A percentile compares a stretch with the other conserved stretches of the same genome.
Evolutionary conservation across 2,888 invertebrate genomes (phyloP).

Genomic region (Sisyra terminalis): DNA sequence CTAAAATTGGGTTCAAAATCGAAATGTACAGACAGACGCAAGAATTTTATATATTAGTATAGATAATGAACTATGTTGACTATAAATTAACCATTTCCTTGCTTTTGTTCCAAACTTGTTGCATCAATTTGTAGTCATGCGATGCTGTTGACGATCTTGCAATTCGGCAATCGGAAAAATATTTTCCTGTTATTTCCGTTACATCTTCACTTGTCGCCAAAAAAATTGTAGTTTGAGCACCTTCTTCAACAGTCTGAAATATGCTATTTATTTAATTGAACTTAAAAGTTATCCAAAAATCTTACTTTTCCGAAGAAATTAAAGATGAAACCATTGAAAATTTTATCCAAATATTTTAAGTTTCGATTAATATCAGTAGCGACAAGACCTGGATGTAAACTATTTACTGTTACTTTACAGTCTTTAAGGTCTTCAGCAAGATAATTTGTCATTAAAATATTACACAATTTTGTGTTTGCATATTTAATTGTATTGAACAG

Average conservation of each 20-base stretch:
- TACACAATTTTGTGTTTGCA: slow-evolving; percentile 24
- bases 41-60: too few relatives aligned
- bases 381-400: slow-evolving; percentile 26
- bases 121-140: too few relatives aligned
- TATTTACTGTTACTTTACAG: slow-evolving; percentile 24
- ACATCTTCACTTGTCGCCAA: slow-evolving; percentile 59
- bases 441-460: slow-evolving; percentile 23
- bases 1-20: too few relatives aligned
- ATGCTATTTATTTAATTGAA: too few relatives aligned
- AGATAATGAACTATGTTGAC: too few relatives aligned
- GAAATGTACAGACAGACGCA: too few relatives aligned
- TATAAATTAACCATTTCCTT: too few relatives aligned
- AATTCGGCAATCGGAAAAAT: slow-evolving; percentile 59
- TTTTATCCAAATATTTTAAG: not conserved
- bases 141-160: too few relatives aligned
- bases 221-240: slow-evolving; percentile 65
- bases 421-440: slow-evolving; percentile 21
- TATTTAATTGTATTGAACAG: slow-evolving; percentile 11
- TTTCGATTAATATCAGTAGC: not conserved
- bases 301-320: not conserved
- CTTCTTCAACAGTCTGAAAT: slow-evolving; percentile 47
- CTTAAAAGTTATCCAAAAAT: too few relatives aligned
- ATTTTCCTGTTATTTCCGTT: slow-evolving; percentile 54
- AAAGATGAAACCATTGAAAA: not conserved
- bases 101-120: too few relatives aligned